A percentile compares a stretch with the other conserved stretches of the same genome.
Evolutionary conservation across 2,113 vertebrate species (phyloP).

Genomic region (Synchiropus splendidus): DNA sequence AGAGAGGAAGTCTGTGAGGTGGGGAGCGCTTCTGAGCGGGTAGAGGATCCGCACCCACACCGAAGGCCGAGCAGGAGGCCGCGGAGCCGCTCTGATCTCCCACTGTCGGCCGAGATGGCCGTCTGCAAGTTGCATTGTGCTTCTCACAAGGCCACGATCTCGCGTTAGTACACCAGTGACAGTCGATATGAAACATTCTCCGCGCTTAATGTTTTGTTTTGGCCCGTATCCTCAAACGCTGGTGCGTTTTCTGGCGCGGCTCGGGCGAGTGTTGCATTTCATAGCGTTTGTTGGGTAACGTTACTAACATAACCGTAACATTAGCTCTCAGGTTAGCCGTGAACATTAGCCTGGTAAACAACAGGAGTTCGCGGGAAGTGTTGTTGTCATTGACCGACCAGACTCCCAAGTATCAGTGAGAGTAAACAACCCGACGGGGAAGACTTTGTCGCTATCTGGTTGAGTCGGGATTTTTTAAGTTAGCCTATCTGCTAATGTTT

Average conservation of each 20-base stretch:
- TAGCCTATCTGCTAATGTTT: conserved; percentile 50
- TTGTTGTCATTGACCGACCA: conserved; percentile 32
- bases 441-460: conserved; percentile 1
- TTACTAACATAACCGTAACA: conserved; percentile 31
- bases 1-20: conserved; percentile 56
- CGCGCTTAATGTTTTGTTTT: conserved; percentile 7
- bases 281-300: conserved; percentile 43
- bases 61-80: conserved; percentile 31
- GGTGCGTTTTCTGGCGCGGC: conserved; percentile 4
- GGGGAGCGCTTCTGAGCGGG: conserved; percentile 41
- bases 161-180: conserved; percentile 41
- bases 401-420: conserved; percentile 3
- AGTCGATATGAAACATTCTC: conserved; percentile 26
- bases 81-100: conserved; percentile 5
- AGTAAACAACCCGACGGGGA: conserved; percentile 17
- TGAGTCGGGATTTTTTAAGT: conserved; percentile 1
- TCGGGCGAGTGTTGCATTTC: conserved; percentile 25
- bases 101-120: conserved; percentile 49
- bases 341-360: conserved; percentile 44
- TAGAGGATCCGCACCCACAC: conserved; percentile 13
- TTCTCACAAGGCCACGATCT: conserved; percentile 53
- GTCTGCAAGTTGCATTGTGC: conserved; percentile 66
- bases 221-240: conserved; percentile 11
- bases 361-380: conserved; percentile 51
- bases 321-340: conserved; percentile 42